A percentile compares a stretch with the other conserved stretches of the same genome.
phyloP scores from a whole-genome alignment of 2,888 invertebrate species.

The Tetragnatha montana region DNA sequence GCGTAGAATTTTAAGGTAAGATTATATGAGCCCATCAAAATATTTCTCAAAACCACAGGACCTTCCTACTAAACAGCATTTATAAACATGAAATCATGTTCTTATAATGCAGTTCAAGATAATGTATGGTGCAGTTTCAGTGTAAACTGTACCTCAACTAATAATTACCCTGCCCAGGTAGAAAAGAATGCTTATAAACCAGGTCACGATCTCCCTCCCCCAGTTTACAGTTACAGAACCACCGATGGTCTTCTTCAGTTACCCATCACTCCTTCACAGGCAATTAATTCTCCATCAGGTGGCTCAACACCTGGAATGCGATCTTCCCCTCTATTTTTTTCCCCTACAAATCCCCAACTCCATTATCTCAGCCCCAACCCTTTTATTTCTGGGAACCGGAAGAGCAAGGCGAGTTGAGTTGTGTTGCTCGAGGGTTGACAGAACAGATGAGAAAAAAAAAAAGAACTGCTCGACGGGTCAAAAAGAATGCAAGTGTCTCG shows the following conservation, averaged over 20 bases:
- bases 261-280: not conserved
- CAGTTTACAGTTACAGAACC: not conserved
- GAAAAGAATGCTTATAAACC: no score
- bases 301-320: not conserved
- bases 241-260: no score
- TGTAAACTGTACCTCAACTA: no score
- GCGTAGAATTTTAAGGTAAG: no score
- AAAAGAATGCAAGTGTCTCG: conserved; percentile 33
- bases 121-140: no score
- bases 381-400: conserved; percentile 51
- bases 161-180: no score
- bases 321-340: not conserved
- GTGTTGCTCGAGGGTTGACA: not conserved
- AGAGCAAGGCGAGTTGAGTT: conserved; percentile 31
- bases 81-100: no score
- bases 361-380: not conserved
- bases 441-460: not conserved
- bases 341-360: not conserved
- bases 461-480: conserved; percentile 32
- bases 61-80: no score
- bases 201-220: not conserved
- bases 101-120: no score
- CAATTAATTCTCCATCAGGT: conserved; percentile 16
- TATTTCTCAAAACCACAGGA: no score
- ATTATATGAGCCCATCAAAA: no score